A percentile compares a stretch with the other conserved stretches of the same genome.
phyloP scores from a whole-genome alignment of 2,113 vertebrate genomes.

The Grus americana region DNA sequence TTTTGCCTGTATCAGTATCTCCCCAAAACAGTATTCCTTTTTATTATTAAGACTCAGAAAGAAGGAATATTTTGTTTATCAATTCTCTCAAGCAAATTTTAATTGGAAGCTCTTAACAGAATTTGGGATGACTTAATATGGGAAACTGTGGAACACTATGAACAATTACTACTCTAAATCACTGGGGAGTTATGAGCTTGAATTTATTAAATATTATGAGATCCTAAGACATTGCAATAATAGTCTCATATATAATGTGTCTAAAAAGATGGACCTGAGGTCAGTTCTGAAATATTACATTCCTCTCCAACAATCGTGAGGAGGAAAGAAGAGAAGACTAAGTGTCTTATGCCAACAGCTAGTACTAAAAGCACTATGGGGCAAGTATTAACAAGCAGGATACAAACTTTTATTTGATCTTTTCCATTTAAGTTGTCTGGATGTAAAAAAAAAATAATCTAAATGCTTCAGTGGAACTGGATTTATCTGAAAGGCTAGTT shows the following conservation, averaged over 20 bases:
- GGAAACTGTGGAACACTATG: neutral
- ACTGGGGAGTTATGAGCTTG: neutral
- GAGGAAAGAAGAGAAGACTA: neutral
- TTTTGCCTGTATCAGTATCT: neutral
- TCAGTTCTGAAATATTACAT: neutral
- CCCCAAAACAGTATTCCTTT: neutral
- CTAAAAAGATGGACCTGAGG: neutral
- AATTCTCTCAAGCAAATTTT: neutral
- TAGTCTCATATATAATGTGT: neutral
- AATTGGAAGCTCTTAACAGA: neutral
- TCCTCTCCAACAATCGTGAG: neutral
- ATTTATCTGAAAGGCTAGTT: neutral
- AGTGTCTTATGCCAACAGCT: neutral
- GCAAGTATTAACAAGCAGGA: neutral
- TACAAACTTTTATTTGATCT: neutral
- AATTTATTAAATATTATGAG: constrained; percentile 32
- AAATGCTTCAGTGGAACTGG: neutral
- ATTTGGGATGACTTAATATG: neutral
- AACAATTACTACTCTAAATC: constrained; percentile 18
- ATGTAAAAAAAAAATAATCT: neutral
- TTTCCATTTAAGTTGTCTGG: neutral
- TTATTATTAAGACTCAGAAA: neutral
- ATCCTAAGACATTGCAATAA: neutral
- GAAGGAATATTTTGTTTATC: neutral
- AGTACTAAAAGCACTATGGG: neutral